Base-by-base conservation (phyloP, 2,797 vertebrate genomes). In the Squalus acanthias region DNA sequence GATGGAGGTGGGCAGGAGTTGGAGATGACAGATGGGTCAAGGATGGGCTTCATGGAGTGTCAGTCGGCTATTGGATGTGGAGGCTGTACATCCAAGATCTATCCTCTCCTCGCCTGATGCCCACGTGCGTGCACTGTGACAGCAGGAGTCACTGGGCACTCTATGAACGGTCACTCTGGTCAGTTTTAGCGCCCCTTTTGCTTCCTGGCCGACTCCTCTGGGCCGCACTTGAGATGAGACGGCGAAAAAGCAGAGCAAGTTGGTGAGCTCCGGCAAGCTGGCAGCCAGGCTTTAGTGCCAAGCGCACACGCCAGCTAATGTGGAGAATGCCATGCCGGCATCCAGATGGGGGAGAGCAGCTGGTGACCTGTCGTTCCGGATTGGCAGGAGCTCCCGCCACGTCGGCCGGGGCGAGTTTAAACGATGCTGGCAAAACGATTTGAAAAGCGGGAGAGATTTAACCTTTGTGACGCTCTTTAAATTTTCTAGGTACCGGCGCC, bases 401-500 rank as follows among this genome's bases (percentile, higher is more conserved):
- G 10, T 46, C 9, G 7, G 20, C 1, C 0, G 20, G 26, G 1
- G 7, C 9, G 63, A 17, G 8, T 29, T 33, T 63, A 13, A 91
- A 29, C 29, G 10, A 50, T 0, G 74, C 53, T 57, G 50, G 60
- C 1, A 2, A 69, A 93, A 65, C 9, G 5, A 22, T 39, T 93
- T 67, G n/a, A 39, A 3, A 92, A 92, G 63, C n/a, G 39, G 33
- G n/a, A 17, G n/a, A 9, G 33, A 1, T 12, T 89, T 60, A 60
- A 89, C 46, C 13, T 87, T 65, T n/a, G 33, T 89, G 87, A n/a
- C 15, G 6, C 5, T 1, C 91, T 95, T 3, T 0, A 60, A 87
- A 50, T 65, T 93, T 39, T 96, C 3, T 97, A 99, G 99, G 98
- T 99, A 85, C 99, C 99, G 0, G 97, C 97, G 0, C 97, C 98